A percentile compares a stretch with the other conserved stretches of the same genome.
Conservation (phyloP, 2,113 vertebrate species). For the Diadophis punctatus region DNA sequence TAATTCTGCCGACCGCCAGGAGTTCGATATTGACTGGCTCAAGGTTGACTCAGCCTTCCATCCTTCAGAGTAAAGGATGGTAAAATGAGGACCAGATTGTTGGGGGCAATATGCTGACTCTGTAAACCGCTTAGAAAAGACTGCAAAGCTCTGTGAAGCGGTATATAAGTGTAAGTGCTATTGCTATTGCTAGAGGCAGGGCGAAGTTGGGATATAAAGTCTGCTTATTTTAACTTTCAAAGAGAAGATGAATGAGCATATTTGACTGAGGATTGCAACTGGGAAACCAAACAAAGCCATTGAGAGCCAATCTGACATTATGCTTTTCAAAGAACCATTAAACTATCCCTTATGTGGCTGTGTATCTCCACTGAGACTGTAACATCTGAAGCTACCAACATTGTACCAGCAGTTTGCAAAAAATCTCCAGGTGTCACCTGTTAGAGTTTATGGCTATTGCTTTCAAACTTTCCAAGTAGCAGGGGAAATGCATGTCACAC, state of each 20-base stretch:
- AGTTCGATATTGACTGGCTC: neutral
- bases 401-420: neutral
- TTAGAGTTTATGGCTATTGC: neutral
- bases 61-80: neutral
- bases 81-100: neutral
- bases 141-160: neutral
- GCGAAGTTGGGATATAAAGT: neutral
- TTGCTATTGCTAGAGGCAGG: neutral
- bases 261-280: neutral
- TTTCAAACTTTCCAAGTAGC: neutral
- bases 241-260: neutral
- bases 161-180: neutral
- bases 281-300: neutral
- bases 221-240: neutral
- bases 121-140: too few relatives aligned
- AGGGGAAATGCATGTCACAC: neutral
- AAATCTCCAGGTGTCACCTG: neutral
- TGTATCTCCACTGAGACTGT: neutral
- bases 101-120: neutral
- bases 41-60: neutral
- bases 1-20: too few relatives aligned
- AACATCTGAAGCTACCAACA: neutral
- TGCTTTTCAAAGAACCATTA: neutral
- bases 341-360: neutral
- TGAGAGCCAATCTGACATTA: neutral